Evolutionary conservation across 2,797 vertebrate genomes (phyloP).

Genomic region (Xenops minutus): DNA sequence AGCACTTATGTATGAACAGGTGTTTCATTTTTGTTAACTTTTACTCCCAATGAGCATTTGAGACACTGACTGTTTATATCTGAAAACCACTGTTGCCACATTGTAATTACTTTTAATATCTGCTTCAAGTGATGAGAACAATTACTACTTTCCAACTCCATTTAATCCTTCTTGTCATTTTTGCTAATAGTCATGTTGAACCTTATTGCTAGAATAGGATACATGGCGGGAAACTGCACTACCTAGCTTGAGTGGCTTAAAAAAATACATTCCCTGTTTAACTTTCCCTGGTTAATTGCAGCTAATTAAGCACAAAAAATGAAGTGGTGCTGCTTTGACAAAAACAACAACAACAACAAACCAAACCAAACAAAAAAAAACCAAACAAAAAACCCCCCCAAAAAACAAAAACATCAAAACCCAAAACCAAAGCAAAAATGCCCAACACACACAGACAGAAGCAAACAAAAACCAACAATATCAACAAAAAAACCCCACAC

Average conservation of each 20-base stretch:
- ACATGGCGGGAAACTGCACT: not conserved
- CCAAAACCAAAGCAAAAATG: no score
- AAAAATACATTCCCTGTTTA: not conserved
- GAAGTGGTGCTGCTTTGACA: not conserved
- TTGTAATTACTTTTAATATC: constrained; percentile 67
- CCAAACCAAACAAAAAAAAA: no score
- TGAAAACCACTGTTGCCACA: constrained; percentile 48
- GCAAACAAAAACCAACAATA: no score
- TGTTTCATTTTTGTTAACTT: constrained; percentile 72
- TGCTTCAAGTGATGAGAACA: constrained; percentile 53
- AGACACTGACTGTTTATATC: constrained; percentile 59
- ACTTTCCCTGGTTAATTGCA: not conserved
- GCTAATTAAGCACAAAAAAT: not conserved
- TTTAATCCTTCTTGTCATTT: constrained; percentile 17
- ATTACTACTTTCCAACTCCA: not conserved
- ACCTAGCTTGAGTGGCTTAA: not conserved
- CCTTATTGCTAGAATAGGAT: not conserved
- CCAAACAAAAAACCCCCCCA: not conserved
- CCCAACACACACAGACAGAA: no score
- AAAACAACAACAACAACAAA: no score
- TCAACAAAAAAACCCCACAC: no score
- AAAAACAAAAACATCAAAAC: no score
- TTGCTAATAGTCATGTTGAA: not conserved
- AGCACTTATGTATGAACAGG: constrained; percentile 58
- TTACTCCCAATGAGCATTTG: constrained; percentile 52